A percentile compares a stretch with the other conserved stretches of the same genome.
Evolutionary conservation across 2,113 vertebrate species (phyloP).

Genomic region (Hirundichthys speculiger): DNA sequence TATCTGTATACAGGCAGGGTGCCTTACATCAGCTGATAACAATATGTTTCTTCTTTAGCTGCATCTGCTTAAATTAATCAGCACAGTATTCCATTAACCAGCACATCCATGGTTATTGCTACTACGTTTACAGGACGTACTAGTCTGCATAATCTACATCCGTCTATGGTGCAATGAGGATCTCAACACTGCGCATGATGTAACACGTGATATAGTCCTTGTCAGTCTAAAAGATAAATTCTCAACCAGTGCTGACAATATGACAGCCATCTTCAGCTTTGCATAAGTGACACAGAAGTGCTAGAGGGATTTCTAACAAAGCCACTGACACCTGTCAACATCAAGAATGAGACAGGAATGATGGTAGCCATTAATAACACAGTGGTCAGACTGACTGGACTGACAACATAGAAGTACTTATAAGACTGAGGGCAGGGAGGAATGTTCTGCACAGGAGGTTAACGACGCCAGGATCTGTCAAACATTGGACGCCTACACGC

Average conservation of each 20-base stretch:
- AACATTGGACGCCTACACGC: slow-evolving; percentile 1
- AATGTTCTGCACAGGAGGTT: slow-evolving; percentile 42
- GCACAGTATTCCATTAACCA: neutral
- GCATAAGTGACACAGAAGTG: slow-evolving; percentile 44
- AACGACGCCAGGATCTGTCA: slow-evolving; percentile 44
- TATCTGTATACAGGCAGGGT: too few relatives aligned
- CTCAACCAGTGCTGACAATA: slow-evolving; percentile 20
- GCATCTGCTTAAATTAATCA: too few relatives aligned
- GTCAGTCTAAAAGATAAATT: slow-evolving; percentile 17
- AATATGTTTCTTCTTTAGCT: neutral
- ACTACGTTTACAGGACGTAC: neutral
- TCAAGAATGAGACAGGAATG: slow-evolving; percentile 28
- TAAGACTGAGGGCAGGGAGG: slow-evolving; percentile 24
- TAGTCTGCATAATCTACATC: neutral
- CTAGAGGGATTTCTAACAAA: slow-evolving; percentile 39
- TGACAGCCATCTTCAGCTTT: slow-evolving; percentile 45
- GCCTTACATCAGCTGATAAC: neutral
- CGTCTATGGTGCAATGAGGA: neutral
- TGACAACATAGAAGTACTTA: slow-evolving; percentile 43
- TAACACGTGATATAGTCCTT: neutral
- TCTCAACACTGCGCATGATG: neutral
- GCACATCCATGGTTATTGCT: neutral
- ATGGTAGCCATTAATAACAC: slow-evolving; percentile 60
- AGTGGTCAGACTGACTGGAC: slow-evolving; percentile 50
- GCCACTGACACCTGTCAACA: slow-evolving; percentile 54